Base-by-base conservation (phyloP, 2,113 vertebrate species). In the Syngnathus typhle region DNA sequence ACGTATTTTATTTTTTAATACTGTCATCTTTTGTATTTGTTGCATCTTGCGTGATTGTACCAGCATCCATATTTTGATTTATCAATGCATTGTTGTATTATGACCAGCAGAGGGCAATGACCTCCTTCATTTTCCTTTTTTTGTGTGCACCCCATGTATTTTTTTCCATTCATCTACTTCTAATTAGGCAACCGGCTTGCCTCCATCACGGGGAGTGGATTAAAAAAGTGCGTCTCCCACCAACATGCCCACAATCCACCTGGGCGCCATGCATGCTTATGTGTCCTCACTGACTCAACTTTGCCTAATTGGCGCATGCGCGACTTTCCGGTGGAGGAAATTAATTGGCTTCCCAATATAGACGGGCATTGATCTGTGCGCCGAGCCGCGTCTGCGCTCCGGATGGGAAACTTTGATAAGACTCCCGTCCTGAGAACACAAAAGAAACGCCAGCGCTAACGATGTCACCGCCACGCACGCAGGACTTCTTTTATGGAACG, bases 91-190 rank as follows among this genome's bases (percentile, higher is more conserved):
- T 58, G 27, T 32, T 2, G 27, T 41, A 2, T 1, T 37, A 11
- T 38, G 8, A 62, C 70, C 88, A 88, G 78, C 68, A 88, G 88
- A 87, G 79, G 84, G 27, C 88, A 84, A 77, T 80, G 58, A 82
- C 38, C 75, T n/a, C 3, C 55, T 10, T 5, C 68, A 13, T 32
- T 13, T 11, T 52, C 10, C 13, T 41, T 54, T 51, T n/a, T n/a
- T 55, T 10, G 4, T 5, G 23, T 27, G 4, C 21, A 4, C 12
- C 9, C 52, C 23, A 6, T 2, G 4, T 21, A 7, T 18, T n/a
- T 8, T 1, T 49, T 49, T 19, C 18, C 3, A 9, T 51, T 51
- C 19, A 9, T 54, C 10, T 6, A 12, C 27, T 32, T 32, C 2
- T 32, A n/a, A 9, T n/a, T 8, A 21, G 9, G 51, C 19, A 52